Evolutionary conservation across 2,113 vertebrate species (phyloP), one percentile per base, ranked within the genome.

Genomic region (Hemiprocne comata): DNA sequence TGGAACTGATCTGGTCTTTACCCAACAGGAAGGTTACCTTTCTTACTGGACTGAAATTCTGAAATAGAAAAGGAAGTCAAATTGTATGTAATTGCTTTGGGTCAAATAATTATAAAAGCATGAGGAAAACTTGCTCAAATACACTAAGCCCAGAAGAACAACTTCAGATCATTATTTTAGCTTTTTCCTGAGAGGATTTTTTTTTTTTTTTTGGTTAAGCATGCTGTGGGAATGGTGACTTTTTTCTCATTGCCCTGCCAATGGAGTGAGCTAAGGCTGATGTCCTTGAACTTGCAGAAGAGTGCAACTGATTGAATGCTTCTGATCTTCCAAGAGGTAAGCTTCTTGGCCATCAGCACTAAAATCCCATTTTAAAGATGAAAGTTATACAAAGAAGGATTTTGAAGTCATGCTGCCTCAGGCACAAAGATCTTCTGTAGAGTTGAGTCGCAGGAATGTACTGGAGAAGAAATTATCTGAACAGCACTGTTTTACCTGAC

Each of bases 171-270:
- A 57, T 73, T 76, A 25, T 62, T 79, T 50, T 10, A 61, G 11
- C 8, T 54, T 80, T 89, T 72, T 73, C 18, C 44, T 44, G 6
- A 46, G 19, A 54, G 10, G 44, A 33, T 25, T 28, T 61, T 26
- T 50, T 61, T 77, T 86, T 61, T 28, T 54, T 61, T 77, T 88
- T 80, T 33, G 13, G 7, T 67, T 44, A 89, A 81, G 23, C 17
- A 44, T 0, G 0, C 21, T n/a, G 53, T 36, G 29, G n/a, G 28
- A 67, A 81, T 0, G 0, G 18, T n/a, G 67, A 34, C 4, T 36
- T 78, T 78, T 87, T 51, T 58, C 23, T 88, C 23, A n/a, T 65
- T n/a, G 24, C 7, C 29, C 40, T 78, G 81, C 51, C 61, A 57
- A 67, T 38, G 7, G 9, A 89, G 18, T 46, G 53, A 93, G 38